A percentile compares a stretch with the other conserved stretches of the same genome.
Evolutionary conservation across 2,113 vertebrate genomes (phyloP).

Genomic region (Corapipo altera): DNA sequence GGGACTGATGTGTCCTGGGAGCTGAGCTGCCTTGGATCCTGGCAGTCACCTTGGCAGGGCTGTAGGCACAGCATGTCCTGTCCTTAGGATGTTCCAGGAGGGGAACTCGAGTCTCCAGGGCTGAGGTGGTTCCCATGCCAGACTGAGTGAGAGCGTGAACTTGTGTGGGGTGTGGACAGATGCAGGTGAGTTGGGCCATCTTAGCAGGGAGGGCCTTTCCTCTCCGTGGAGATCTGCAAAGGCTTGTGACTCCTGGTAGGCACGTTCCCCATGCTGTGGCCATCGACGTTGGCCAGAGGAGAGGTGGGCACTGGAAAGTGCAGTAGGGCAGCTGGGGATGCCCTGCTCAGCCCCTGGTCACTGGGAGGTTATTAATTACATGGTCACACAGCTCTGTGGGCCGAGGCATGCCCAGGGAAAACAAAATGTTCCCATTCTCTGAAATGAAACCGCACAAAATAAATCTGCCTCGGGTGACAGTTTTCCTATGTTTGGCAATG

Average conservation of each 20-base stretch:
- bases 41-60: background rate
- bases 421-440: background rate
- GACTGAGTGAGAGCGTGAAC: accelerated
- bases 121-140: background rate
- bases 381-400: accelerated
- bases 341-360: background rate
- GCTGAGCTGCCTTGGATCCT: background rate
- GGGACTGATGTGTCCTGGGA: background rate
- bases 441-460: background rate
- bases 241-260: background rate
- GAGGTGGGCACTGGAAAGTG: background rate
- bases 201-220: background rate
- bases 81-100: background rate
- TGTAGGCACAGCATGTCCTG: background rate
- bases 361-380: background rate
- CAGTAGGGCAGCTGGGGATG: background rate
- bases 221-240: background rate
- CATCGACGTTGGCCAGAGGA: background rate
- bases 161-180: background rate
- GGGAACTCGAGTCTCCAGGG: background rate
- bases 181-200: background rate
- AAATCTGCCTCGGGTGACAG: background rate
- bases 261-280: background rate
- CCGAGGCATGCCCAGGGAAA: background rate
- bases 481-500: background rate